Evolutionary conservation across 30 jellyfish, hydroid and myxozoan genomes (phyloP).

Genomic region (Turritopsis rubra): DNA sequence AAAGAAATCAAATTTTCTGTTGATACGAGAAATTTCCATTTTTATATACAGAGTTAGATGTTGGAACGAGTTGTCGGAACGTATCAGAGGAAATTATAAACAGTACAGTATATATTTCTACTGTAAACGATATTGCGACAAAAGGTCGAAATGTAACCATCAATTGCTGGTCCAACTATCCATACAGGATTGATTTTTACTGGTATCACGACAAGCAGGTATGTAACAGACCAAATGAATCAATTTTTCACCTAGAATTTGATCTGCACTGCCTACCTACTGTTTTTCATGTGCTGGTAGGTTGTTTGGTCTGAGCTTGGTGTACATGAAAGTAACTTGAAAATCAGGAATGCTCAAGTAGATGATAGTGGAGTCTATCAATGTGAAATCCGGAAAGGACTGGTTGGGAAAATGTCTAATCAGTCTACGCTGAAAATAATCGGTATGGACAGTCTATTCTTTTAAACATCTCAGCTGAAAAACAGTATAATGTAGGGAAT

Average conservation of each 20-base stretch:
- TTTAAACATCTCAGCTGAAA: neutral
- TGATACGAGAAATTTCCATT: neutral
- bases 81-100: neutral
- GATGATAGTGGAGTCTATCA: neutral
- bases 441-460: neutral
- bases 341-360: neutral
- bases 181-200: neutral
- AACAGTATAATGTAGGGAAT: too few relatives aligned
- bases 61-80: neutral
- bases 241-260: neutral
- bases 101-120: neutral
- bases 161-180: neutral
- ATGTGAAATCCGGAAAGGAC: neutral
- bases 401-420: neutral
- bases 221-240: neutral
- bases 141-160: neutral
- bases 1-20: too few relatives aligned
- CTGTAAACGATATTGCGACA: neutral
- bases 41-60: neutral
- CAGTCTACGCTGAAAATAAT: neutral
- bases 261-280: too few relatives aligned
- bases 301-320: neutral
- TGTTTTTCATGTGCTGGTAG: neutral
- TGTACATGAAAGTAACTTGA: neutral
- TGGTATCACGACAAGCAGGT: neutral